A percentile compares a stretch with the other conserved stretches of the same genome.
Evolutionary conservation across 2,797 vertebrate genomes (phyloP).

Genomic region (Pangasius sanitwongsei): DNA sequence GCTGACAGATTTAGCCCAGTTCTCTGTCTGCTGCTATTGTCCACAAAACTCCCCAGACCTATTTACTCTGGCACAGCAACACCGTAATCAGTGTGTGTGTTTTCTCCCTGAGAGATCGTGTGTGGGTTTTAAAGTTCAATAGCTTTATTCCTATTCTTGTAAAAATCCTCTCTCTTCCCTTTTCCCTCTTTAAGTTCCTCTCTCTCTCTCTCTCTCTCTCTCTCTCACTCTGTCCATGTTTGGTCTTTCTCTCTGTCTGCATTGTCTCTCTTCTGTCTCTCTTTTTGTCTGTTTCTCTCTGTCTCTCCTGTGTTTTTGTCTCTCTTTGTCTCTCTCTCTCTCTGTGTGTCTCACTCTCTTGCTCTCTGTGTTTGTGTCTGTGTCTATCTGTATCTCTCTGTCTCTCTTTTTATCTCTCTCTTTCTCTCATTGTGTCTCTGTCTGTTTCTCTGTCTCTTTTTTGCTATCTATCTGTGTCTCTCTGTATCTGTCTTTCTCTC

Average conservation of each 20-base stretch:
- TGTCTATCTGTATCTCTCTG: background rate
- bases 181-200: background rate
- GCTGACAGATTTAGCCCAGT: constrained; percentile 11
- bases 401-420: background rate
- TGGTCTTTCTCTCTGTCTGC: background rate
- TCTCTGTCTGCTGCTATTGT: background rate
- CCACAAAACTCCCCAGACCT: constrained; percentile 23
- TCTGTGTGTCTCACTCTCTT: background rate
- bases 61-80: constrained; percentile 37
- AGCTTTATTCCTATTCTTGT: background rate
- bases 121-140: background rate
- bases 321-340: background rate
- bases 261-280: background rate
- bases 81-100: constrained; percentile 25
- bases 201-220: background rate
- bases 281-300: background rate
- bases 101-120: background rate
- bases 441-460: background rate
- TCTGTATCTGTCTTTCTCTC: background rate
- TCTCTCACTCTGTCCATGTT: background rate
- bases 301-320: background rate
- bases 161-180: background rate
- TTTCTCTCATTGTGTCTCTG: background rate
- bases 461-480: background rate
- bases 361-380: constrained; percentile 13